These are phyloP conservation scores for Sipha flava DNA, from an alignment of 1,140 invertebrate genomes.

Conservation along the genomic window DNA sequence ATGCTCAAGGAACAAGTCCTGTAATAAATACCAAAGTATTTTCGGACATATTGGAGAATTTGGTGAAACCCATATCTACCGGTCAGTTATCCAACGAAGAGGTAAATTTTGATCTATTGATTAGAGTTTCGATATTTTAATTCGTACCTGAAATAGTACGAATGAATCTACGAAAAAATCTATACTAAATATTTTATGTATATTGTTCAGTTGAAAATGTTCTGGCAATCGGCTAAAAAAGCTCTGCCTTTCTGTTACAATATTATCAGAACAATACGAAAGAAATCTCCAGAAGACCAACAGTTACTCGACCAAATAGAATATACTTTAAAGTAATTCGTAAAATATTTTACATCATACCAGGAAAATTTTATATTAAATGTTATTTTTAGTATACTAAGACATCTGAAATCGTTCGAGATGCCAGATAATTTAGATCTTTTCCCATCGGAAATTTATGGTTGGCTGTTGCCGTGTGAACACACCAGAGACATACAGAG, in stretches of 20 bases:
- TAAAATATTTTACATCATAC: not conserved
- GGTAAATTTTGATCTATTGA: conserved; percentile 36
- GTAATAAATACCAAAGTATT: conserved; percentile 59
- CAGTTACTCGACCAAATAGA: conserved; percentile 56
- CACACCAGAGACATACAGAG: conserved; percentile 50
- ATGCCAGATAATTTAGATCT: conserved; percentile 54
- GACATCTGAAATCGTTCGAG: conserved; percentile 51
- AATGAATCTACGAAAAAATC: no score
- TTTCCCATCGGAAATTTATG: conserved; percentile 59
- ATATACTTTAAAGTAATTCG: conserved; percentile 53
- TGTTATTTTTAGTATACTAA: conserved; percentile 50
- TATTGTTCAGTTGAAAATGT: conserved; percentile 51
- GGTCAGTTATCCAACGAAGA: conserved; percentile 59
- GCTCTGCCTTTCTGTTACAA: conserved; percentile 65
- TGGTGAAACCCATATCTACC: conserved; percentile 56
- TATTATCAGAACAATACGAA: conserved; percentile 62
- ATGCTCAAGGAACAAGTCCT: conserved; percentile 37
- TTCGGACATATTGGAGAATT: conserved; percentile 54
- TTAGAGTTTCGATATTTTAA: not conserved
- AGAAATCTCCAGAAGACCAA: conserved; percentile 59
- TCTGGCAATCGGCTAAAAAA: conserved; percentile 68
- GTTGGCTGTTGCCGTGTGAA: conserved; percentile 52
- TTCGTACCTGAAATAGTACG: no score
- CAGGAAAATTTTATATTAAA: not conserved
- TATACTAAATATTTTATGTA: not conserved